phyloP scores from a whole-genome alignment of 2,888 invertebrate genomes.

The Stegophylla sp. region DNA sequence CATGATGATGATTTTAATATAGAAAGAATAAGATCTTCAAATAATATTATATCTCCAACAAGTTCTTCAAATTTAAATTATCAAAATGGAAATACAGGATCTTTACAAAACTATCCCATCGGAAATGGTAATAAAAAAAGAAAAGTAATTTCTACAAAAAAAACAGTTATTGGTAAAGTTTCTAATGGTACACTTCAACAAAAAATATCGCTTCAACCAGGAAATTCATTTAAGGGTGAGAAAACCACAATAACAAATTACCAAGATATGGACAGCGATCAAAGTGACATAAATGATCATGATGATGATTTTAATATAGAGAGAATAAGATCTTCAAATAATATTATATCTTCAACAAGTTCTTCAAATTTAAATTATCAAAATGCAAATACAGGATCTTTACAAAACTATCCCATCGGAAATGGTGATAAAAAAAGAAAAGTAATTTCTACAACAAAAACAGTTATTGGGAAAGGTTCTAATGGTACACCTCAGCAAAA shows the following conservation, averaged over 20 bases:
- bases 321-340: neutral
- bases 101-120: neutral
- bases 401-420: neutral
- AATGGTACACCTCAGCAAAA: neutral
- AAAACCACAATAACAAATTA: neutral
- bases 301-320: neutral
- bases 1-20: neutral
- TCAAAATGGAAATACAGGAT: neutral
- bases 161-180: neutral
- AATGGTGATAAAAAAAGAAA: neutral
- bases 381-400: neutral
- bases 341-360: neutral
- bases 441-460: neutral
- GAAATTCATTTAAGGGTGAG: neutral
- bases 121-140: neutral
- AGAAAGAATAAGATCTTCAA: neutral
- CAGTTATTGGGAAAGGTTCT: neutral
- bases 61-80: constrained; percentile 3
- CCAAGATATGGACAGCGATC: neutral
- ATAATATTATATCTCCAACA: neutral
- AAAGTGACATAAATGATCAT: neutral
- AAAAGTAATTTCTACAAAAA: neutral
- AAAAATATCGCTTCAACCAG: neutral
- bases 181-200: neutral
- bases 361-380: neutral